These are phyloP conservation scores for Thunnus thynnus DNA, from an alignment of 2,113 vertebrate species.

Conservation along the genomic window DNA sequence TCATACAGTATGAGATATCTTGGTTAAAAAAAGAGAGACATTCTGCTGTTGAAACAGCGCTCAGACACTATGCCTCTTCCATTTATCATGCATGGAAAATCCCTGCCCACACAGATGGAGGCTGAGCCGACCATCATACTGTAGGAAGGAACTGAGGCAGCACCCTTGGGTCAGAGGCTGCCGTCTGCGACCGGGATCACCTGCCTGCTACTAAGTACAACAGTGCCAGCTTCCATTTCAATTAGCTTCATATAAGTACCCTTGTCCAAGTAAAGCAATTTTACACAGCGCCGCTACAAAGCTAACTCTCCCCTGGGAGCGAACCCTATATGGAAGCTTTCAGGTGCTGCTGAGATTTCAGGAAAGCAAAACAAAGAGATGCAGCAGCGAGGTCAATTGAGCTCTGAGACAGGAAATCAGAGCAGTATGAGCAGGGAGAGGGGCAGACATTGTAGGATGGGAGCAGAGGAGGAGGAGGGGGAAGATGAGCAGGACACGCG, in stretches of 20 bases:
- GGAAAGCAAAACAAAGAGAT: slow-evolving; percentile 61
- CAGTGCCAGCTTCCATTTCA: slow-evolving; percentile 65
- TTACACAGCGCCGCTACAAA: slow-evolving; percentile 39
- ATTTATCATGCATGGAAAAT: slow-evolving; percentile 64
- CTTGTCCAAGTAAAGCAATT: slow-evolving; percentile 48
- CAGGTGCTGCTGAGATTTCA: slow-evolving; percentile 60
- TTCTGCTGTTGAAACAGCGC: slow-evolving; percentile 29
- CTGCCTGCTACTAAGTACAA: slow-evolving; percentile 40
- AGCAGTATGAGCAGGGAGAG: slow-evolving; percentile 35
- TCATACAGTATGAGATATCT: slow-evolving; percentile 25
- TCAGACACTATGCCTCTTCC: slow-evolving; percentile 39
- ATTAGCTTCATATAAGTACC: slow-evolving; percentile 64
- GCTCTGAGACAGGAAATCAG: slow-evolving; percentile 49
- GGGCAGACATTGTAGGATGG: slow-evolving; percentile 34
- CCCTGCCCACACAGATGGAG: slow-evolving; percentile 62
- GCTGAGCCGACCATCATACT: slow-evolving; percentile 27
- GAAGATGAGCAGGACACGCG: slow-evolving; percentile 60
- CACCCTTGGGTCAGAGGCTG: slow-evolving; percentile 63
- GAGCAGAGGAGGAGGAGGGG: slow-evolving; percentile 47
- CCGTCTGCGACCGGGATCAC: slow-evolving; percentile 54
- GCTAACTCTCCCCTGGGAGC: slow-evolving; percentile 48
- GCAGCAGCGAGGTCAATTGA: slow-evolving; percentile 58
- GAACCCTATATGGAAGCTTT: slow-evolving; percentile 41
- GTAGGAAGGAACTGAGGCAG: slow-evolving; percentile 36
- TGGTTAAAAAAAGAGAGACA: slow-evolving; percentile 35